phyloP scores from a whole-genome alignment of 2,113 vertebrate genomes.

The Casuarius casuarius region DNA sequence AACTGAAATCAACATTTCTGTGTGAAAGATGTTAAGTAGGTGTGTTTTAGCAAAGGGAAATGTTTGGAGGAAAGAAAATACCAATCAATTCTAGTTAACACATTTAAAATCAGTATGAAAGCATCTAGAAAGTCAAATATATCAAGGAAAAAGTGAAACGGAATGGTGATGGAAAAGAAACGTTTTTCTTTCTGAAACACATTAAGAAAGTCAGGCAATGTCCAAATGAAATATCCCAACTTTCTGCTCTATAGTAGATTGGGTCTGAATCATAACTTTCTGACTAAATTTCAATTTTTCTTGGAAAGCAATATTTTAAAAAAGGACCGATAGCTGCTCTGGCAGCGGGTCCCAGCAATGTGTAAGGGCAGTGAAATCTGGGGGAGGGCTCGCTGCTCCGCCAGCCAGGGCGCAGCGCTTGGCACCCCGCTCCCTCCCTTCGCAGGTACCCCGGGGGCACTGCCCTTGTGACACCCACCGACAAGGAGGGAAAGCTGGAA shows the following conservation, averaged over 20 bases:
- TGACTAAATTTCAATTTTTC: background rate
- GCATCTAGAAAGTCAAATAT: background rate
- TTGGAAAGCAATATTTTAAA: background rate
- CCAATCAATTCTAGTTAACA: background rate
- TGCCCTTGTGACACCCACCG: background rate
- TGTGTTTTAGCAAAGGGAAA: background rate
- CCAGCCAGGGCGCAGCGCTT: too few relatives aligned
- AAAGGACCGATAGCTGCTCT: accelerated
- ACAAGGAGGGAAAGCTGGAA: background rate
- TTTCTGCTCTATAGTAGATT: background rate
- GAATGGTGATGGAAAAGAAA: background rate
- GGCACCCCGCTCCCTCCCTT: too few relatives aligned
- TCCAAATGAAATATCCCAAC: background rate
- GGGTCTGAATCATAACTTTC: background rate
- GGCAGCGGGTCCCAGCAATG: accelerated
- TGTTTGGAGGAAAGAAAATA: background rate
- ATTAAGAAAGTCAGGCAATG: background rate
- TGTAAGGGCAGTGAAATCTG: accelerated
- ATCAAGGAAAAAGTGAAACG: background rate
- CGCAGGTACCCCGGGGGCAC: background rate
- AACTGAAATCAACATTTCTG: background rate
- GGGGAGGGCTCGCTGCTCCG: too few relatives aligned
- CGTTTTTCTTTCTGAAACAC: accelerated
- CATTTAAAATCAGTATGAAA: background rate
- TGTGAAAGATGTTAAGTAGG: background rate